Percentiles rank a stretch among this genome's conserved stretches.
Conservation (phyloP, 2,797 vertebrate genomes). For the Mareca penelope region DNA sequence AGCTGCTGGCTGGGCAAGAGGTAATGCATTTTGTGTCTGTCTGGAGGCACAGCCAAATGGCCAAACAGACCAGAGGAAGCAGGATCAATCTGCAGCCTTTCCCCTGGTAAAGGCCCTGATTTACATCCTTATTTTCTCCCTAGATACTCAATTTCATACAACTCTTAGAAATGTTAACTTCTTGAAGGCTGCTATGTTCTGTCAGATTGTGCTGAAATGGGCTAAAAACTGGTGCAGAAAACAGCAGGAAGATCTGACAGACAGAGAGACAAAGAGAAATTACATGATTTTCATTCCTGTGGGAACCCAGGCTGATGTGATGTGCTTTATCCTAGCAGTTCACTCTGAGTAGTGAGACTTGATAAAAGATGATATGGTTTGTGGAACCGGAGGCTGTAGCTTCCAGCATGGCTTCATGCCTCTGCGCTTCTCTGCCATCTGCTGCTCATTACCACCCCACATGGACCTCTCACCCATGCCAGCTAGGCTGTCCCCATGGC, state of each 20-base stretch:
- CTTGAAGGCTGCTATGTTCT: not conserved
- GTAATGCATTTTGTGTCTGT: not conserved
- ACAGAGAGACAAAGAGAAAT: not conserved
- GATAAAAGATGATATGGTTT: not conserved
- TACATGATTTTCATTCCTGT: not conserved
- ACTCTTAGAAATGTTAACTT: not conserved
- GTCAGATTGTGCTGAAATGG: not conserved
- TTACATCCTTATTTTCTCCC: not conserved
- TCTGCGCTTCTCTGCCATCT: not conserved
- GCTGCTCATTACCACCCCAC: not conserved
- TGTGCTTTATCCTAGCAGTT: not conserved
- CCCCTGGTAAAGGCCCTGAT: not conserved
- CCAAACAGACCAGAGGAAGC: not conserved
- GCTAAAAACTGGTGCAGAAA: not conserved
- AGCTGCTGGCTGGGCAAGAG: not conserved
- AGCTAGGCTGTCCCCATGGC: not conserved
- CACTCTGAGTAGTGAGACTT: not conserved
- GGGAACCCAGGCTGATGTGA: not conserved
- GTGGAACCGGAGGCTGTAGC: not conserved
- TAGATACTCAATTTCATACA: not conserved
- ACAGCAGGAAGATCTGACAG: not conserved
- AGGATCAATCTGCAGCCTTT: not conserved
- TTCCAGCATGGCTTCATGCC: not conserved
- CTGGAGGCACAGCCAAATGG: not conserved
- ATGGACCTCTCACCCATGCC: accelerated